Conservation (phyloP, 2,797 vertebrate genomes). For the Orestias chungarensis region DNA sequence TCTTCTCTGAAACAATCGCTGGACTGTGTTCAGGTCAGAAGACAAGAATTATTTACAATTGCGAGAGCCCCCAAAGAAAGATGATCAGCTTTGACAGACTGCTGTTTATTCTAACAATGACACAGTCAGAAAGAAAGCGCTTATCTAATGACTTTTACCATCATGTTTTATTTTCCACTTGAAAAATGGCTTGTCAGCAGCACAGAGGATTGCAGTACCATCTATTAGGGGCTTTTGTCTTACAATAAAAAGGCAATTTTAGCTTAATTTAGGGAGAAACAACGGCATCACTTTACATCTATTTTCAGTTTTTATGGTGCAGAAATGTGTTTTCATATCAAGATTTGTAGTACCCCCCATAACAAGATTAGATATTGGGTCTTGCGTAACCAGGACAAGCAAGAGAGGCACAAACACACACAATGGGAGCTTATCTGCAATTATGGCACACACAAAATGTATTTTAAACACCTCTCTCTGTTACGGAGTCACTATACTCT, state of each 20-base stretch:
- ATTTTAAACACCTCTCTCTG: not conserved
- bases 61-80: conserved; percentile 25
- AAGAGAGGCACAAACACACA: conserved; percentile 33
- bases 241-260: conserved; percentile 62
- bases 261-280: conserved; percentile 60
- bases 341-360: conserved; percentile 27
- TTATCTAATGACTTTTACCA: conserved; percentile 62
- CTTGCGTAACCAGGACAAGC: conserved; percentile 21
- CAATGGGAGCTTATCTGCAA: conserved; percentile 23
- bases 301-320: conserved; percentile 48
- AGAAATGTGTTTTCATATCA: conserved; percentile 23
- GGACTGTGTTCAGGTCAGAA: conserved; percentile 12
- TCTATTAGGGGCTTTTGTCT: conserved; percentile 59
- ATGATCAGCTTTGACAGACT: conserved; percentile 37
- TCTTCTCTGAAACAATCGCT: conserved; percentile 21
- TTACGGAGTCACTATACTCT: conserved; percentile 3
- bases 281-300: conserved; percentile 50
- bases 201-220: conserved; percentile 62
- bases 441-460: conserved; percentile 10
- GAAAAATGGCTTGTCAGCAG: conserved; percentile 58
- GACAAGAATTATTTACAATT: conserved; percentile 19
- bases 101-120: conserved; percentile 58
- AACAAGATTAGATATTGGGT: conserved; percentile 42
- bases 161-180: conserved; percentile 62
- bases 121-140: conserved; percentile 41